phyloP scores from a whole-genome alignment of 2,797 vertebrate species.

The Esox lucius region DNA sequence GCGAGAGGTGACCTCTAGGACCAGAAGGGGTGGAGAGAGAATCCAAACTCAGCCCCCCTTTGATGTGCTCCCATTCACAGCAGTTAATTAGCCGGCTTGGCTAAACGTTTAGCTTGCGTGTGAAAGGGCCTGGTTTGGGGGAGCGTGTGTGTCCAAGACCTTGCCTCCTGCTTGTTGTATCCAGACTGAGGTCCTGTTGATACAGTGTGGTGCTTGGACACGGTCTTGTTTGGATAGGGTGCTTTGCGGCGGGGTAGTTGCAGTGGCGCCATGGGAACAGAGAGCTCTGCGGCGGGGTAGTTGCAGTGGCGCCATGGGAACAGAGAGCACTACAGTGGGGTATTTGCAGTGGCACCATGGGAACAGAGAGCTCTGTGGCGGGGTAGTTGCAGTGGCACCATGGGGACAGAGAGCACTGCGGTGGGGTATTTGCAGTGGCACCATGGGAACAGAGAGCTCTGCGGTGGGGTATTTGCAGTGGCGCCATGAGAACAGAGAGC shows the following conservation, averaged over 20 bases:
- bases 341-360: too few relatives aligned
- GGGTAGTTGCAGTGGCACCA: conserved; percentile 43
- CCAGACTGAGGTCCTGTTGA: conserved; percentile 69
- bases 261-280: conserved; percentile 56
- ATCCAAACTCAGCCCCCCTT: conserved; percentile 71
- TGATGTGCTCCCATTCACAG: conserved; percentile 78
- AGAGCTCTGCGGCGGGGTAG: conserved; percentile 51
- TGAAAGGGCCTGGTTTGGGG: conserved; percentile 69
- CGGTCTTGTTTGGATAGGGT: conserved; percentile 73
- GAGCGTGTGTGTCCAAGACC: conserved; percentile 74
- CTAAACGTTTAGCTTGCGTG: conserved; percentile 80
- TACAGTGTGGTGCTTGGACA: conserved; percentile 73
- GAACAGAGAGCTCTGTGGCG: conserved; percentile 46
- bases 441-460: conserved; percentile 6
- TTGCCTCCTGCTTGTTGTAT: conserved; percentile 61
- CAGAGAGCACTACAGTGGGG: too few relatives aligned
- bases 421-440: too few relatives aligned
- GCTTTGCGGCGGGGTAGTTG: conserved; percentile 52
- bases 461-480: conserved; percentile 54
- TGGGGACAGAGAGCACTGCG: too few relatives aligned
- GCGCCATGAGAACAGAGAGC: conserved; percentile 56
- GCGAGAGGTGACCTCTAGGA: conserved; percentile 78
- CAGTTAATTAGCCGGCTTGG: conserved; percentile 79
- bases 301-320: conserved; percentile 40
- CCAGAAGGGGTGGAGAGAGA: conserved; percentile 68